phyloP scores from a whole-genome alignment of 2,888 invertebrate species.

The Zygaena filipendulae region DNA sequence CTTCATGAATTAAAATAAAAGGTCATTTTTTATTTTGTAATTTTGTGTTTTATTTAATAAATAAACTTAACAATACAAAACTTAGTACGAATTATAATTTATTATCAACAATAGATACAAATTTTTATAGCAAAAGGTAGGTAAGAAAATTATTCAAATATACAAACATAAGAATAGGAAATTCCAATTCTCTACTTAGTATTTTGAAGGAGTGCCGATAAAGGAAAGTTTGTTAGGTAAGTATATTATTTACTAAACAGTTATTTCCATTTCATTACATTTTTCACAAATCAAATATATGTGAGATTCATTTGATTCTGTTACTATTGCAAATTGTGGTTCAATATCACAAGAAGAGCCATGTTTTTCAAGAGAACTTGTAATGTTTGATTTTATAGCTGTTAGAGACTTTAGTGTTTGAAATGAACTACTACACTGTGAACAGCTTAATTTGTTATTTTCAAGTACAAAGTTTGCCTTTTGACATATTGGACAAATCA shows the following conservation, averaged over 20 bases:
- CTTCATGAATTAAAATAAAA: constrained; percentile 66
- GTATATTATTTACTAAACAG: too few relatives aligned
- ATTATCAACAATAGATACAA: constrained; percentile 2
- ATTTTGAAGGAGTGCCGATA: too few relatives aligned
- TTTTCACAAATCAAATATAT: constrained; percentile 45
- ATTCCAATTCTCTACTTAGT: constrained; percentile 9
- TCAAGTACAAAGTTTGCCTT: constrained; percentile 33
- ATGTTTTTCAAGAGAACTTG: constrained; percentile 36
- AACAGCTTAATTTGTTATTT: constrained; percentile 27
- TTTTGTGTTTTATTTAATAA: constrained; percentile 33
- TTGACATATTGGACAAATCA: constrained; percentile 67
- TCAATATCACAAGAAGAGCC: constrained; percentile 27
- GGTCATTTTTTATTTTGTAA: constrained; percentile 67
- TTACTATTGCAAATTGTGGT: constrained; percentile 35
- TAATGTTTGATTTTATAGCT: constrained; percentile 34
- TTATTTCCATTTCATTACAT: constrained; percentile 43
- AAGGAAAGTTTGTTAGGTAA: too few relatives aligned
- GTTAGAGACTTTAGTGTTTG: constrained; percentile 28
- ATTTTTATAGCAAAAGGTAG: too few relatives aligned
- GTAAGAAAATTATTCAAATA: constrained; percentile 9
- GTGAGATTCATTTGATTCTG: constrained; percentile 37
- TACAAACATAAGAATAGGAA: constrained; percentile 3
- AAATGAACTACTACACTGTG: constrained; percentile 39
- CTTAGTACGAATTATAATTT: too few relatives aligned
- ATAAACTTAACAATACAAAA: too few relatives aligned